Evolutionary conservation across 2,113 vertebrate genomes (phyloP), one percentile per base, ranked within the genome.

Genomic region (Axis porcinus): DNA sequence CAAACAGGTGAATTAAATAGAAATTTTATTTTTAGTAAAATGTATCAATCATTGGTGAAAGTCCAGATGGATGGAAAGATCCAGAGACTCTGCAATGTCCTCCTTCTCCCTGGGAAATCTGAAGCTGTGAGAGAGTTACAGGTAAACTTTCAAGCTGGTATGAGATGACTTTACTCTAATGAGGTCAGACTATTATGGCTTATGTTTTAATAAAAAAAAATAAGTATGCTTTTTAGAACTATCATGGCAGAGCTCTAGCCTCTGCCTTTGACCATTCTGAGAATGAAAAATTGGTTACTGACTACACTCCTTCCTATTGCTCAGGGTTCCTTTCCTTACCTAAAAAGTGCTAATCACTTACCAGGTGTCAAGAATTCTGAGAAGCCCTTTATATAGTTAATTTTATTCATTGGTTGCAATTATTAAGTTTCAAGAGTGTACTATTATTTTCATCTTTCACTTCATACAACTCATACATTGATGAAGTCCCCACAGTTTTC

Each of bases 21-120:
- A 79, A 23, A n/a, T 86, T 84, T 60, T 50, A 82, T 47, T 86
- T 91, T 94, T 92, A 62, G 15, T 25, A 82, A 91, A 87, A 43
- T 36, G 0, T 33, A 45, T 70, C 19, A 47, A n/a, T 83, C 6
- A 92, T 60, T 15, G 27, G 2, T 60, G 17, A 14, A 89, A 90
- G n/a, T 36, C 19, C 28, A 50, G 54, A 43, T 30, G 28, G 8
- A 83, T 15, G 45, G 17, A 70, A 79, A 83, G 19, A 64, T 8
- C 3, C 15, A 23, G 6, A 33, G 17, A 6, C 1, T 40, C 30
- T 45, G 25, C 1, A 23, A 12, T 13, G 3, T 3, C 17, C 25
- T 57, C 3, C 4, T 70, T 62, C 9, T 91, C 10, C 2, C 19
- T 70, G 43, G 6, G 36, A 43, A 83, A 43, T 36, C 6, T 40